Percentiles rank a stretch among this genome's conserved stretches.
These are phyloP conservation scores for Lethenteron reissneri DNA, from an alignment of 2,113 vertebrate genomes.

Conservation along the genomic window DNA sequence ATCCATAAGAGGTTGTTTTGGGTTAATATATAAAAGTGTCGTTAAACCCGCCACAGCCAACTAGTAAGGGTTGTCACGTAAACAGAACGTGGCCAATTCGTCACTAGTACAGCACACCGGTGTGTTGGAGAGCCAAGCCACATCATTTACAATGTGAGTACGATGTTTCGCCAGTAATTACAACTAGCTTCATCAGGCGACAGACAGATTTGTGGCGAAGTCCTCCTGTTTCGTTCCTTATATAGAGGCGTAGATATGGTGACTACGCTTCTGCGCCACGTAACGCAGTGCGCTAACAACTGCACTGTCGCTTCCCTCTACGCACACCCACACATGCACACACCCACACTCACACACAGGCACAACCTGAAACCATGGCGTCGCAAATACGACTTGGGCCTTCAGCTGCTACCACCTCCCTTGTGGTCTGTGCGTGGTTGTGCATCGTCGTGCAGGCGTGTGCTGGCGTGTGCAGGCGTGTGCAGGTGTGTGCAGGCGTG, in stretches of 20 bases:
- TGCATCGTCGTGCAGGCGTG: too few relatives aligned
- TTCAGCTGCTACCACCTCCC: neutral
- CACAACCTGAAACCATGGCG: neutral
- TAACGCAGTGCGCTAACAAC: neutral
- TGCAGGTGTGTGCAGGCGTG: too few relatives aligned
- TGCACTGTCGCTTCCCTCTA: neutral
- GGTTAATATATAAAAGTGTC: too few relatives aligned
- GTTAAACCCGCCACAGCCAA: too few relatives aligned
- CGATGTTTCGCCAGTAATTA: neutral
- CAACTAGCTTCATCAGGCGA: neutral
- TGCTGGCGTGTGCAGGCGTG: too few relatives aligned
- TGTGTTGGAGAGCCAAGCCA: too few relatives aligned
- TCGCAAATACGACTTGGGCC: neutral
- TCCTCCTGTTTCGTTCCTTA: neutral
- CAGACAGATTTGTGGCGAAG: neutral
- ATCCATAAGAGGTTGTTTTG: too few relatives aligned
- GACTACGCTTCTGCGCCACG: neutral
- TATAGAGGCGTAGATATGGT: neutral
- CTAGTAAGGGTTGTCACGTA: too few relatives aligned
- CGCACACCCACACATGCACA: neutral
- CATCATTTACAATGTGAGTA: too few relatives aligned
- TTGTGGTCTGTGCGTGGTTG: too few relatives aligned
- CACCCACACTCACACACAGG: slow-evolving; percentile 1
- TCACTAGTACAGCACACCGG: too few relatives aligned
- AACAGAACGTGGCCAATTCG: too few relatives aligned